phyloP scores from a whole-genome alignment of 2,888 invertebrate species.

The Latrodectus hesperus region DNA sequence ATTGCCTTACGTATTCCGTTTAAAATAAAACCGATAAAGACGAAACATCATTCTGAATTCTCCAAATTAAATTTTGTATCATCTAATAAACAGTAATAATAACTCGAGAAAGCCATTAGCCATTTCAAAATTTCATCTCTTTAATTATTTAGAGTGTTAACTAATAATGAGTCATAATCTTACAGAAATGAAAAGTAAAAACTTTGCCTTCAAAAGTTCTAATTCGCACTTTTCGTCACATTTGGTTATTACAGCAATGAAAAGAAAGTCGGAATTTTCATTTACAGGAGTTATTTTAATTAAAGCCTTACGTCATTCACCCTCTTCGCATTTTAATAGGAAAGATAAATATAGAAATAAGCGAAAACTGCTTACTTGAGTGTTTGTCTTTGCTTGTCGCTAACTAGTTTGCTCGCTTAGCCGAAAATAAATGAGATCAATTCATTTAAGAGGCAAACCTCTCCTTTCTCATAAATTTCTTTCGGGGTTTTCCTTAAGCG shows the following conservation, averaged over 20 bases:
- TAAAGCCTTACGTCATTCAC: conserved; percentile 22
- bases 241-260: not conserved
- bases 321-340: conserved; percentile 17
- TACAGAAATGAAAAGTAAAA: too few relatives aligned
- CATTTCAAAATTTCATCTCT: too few relatives aligned
- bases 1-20: too few relatives aligned
- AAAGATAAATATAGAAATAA: conserved; percentile 51
- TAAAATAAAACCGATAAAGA: too few relatives aligned
- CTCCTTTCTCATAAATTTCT: not conserved
- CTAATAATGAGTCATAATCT: too few relatives aligned
- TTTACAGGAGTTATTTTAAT: conserved; percentile 8
- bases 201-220: too few relatives aligned
- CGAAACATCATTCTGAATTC: too few relatives aligned
- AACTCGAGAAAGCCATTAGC: too few relatives aligned
- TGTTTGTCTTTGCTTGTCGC: conserved; percentile 36
- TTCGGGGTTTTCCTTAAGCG: not conserved
- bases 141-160: too few relatives aligned
- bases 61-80: too few relatives aligned
- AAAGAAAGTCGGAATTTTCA: not conserved
- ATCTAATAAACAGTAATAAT: too few relatives aligned
- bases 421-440: conserved; percentile 7
- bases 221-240: too few relatives aligned
- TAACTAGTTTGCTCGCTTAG: not conserved
- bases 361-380: conserved; percentile 10
- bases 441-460: not conserved